These are phyloP conservation scores for Macquaria ambigua DNA, from an alignment of 2,113 vertebrate species.

Conservation along the genomic window DNA sequence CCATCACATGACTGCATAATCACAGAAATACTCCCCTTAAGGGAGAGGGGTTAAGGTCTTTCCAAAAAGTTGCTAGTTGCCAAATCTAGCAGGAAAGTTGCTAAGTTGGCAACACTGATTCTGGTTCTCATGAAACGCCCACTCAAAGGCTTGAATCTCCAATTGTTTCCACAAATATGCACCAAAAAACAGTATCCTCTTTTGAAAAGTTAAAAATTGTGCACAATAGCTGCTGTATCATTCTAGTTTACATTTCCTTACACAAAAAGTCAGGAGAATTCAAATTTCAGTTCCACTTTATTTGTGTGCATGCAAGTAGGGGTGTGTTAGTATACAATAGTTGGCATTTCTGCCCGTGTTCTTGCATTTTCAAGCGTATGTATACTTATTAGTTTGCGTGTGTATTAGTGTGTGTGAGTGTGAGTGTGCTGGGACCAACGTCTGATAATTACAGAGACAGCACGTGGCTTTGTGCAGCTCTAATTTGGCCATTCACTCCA, in stretches of 20 bases:
- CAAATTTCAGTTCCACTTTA: neutral
- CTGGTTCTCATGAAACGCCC: neutral
- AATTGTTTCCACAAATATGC: neutral
- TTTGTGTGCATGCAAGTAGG: neutral
- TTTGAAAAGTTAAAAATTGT: neutral
- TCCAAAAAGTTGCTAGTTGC: neutral
- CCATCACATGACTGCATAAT: neutral
- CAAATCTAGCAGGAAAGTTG: neutral
- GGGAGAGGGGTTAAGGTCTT: neutral
- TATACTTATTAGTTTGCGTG: conserved; percentile 1
- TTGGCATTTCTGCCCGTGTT: neutral
- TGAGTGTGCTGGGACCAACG: conserved; percentile 12
- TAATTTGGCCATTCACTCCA: conserved; percentile 57
- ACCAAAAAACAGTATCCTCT: neutral
- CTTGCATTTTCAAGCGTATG: neutral
- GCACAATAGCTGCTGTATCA: neutral
- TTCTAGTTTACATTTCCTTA: too few relatives aligned
- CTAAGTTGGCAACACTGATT: neutral
- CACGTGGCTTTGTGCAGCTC: conserved; percentile 55
- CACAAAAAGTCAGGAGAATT: neutral
- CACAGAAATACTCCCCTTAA: neutral
- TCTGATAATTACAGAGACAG: conserved; percentile 61
- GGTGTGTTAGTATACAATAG: neutral
- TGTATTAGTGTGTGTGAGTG: neutral
- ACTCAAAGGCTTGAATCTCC: neutral